Evolutionary conservation across 2,113 vertebrate genomes (phyloP).

Genomic region (Catharus fuscescens): DNA sequence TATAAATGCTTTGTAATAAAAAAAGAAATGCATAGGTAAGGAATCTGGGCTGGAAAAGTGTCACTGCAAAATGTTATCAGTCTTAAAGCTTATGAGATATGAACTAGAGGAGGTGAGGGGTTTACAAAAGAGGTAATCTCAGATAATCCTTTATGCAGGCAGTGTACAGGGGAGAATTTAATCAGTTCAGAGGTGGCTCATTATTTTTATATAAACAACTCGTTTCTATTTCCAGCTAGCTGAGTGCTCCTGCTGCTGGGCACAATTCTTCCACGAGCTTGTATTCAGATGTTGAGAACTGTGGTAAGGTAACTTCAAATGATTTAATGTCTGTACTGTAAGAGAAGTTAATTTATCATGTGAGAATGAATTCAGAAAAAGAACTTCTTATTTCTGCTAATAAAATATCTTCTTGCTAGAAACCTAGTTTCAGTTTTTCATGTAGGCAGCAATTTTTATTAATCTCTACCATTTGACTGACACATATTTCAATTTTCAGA

Average conservation of each 20-base stretch:
- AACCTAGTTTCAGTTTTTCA: slow-evolving; percentile 24
- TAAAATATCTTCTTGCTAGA: slow-evolving; percentile 54
- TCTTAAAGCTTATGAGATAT: background rate
- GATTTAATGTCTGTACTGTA: slow-evolving; percentile 31
- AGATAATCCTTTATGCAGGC: background rate
- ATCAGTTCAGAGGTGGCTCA: background rate
- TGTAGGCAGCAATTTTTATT: slow-evolving; percentile 48
- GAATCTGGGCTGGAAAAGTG: background rate
- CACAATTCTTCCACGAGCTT: too few species aligned
- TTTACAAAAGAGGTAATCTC: slow-evolving; percentile 1
- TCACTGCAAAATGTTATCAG: background rate
- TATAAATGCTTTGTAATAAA: background rate
- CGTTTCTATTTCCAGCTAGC: background rate
- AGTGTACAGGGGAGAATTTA: background rate
- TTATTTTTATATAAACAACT: background rate
- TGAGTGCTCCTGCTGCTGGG: slow-evolving; percentile 42
- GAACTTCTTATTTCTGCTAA: slow-evolving; percentile 52
- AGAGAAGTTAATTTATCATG: slow-evolving; percentile 55
- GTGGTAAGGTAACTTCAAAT: background rate
- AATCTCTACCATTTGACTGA: slow-evolving; percentile 49
- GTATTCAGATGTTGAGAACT: background rate
- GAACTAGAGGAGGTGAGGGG: background rate
- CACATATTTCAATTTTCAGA: slow-evolving; percentile 49
- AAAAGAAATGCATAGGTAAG: background rate
- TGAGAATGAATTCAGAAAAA: slow-evolving; percentile 41